Evolutionary conservation across 2,888 invertebrate species (phyloP).

Genomic region (Euclidia mi): DNA sequence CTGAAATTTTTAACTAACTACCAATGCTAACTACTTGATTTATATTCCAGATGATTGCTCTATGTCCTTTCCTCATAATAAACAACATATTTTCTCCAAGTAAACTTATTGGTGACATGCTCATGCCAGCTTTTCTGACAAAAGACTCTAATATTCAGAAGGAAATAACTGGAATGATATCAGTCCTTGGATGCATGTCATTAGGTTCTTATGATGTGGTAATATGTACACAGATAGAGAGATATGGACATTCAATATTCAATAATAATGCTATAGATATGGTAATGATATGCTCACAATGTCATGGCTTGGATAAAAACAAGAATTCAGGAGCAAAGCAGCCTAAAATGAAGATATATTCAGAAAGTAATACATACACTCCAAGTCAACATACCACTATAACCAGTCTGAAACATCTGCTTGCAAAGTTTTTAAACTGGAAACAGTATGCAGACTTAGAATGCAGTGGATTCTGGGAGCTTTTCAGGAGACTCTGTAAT

Average conservation of each 20-base stretch:
- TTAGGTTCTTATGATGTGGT: slow-evolving; percentile 67
- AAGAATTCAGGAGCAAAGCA: slow-evolving; percentile 44
- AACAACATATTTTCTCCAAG: slow-evolving; percentile 75
- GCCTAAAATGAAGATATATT: slow-evolving; percentile 58
- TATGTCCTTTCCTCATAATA: slow-evolving; percentile 75
- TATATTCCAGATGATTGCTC: slow-evolving; percentile 75
- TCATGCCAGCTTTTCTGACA: slow-evolving; percentile 79
- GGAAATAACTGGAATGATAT: slow-evolving; percentile 65
- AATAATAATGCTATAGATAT: slow-evolving; percentile 62
- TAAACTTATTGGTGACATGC: slow-evolving; percentile 79
- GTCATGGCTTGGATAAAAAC: slow-evolving; percentile 61
- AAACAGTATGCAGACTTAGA: slow-evolving; percentile 71
- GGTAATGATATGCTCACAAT: slow-evolving; percentile 73
- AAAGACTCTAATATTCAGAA: slow-evolving; percentile 72
- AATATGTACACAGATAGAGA: slow-evolving; percentile 48
- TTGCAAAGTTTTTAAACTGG: slow-evolving; percentile 78
- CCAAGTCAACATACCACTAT: slow-evolving; percentile 63
- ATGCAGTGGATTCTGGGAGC: slow-evolving; percentile 69
- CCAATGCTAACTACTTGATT: slow-evolving; percentile 5
- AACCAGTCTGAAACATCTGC: slow-evolving; percentile 68
- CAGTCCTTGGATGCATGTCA: slow-evolving; percentile 76
- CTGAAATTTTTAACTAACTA: no score
- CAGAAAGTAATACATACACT: slow-evolving; percentile 58
- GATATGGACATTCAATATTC: slow-evolving; percentile 69
- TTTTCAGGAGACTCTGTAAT: slow-evolving; percentile 71